Evolutionary conservation across 2,888 invertebrate species (phyloP).

Genomic region (Beris chalybata): DNA sequence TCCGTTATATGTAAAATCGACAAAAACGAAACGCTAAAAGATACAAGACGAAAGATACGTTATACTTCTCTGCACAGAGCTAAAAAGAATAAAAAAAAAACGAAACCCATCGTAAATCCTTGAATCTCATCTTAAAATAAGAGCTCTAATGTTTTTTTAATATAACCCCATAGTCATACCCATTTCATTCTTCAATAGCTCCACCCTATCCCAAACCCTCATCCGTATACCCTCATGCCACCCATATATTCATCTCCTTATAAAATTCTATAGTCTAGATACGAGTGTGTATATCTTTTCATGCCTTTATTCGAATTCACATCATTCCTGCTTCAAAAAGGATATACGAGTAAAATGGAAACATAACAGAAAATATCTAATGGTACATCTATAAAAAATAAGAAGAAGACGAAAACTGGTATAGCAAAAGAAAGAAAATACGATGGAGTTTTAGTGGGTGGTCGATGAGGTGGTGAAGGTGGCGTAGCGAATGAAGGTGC

Average conservation of each 20-base stretch:
- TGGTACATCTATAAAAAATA: slow-evolving; percentile 21
- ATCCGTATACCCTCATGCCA: background rate
- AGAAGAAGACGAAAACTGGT: slow-evolving; percentile 23
- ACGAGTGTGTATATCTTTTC: slow-evolving; percentile 26
- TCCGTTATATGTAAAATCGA: no score
- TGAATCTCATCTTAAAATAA: slow-evolving; percentile 33
- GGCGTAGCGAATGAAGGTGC: background rate
- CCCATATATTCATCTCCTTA: background rate
- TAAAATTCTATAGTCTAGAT: background rate
- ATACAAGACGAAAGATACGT: no score
- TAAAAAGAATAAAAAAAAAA: no score
- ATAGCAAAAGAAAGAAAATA: slow-evolving; percentile 11
- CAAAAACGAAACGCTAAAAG: no score
- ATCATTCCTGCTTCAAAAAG: slow-evolving; percentile 31
- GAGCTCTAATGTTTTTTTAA: slow-evolving; percentile 34
- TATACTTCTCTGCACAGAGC: no score
- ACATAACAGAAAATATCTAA: slow-evolving; percentile 33
- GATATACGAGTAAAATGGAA: slow-evolving; percentile 29
- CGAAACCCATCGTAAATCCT: slow-evolving; percentile 32
- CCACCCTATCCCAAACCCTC: slow-evolving; percentile 1
- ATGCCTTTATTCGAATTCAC: slow-evolving; percentile 27
- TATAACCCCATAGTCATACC: slow-evolving; percentile 33
- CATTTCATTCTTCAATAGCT: slow-evolving; percentile 30
- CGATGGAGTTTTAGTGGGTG: slow-evolving; percentile 22
- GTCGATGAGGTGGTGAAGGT: slow-evolving; percentile 6